phyloP scores from a whole-genome alignment of 2,113 vertebrate species.

The Aleadryas rufinucha region DNA sequence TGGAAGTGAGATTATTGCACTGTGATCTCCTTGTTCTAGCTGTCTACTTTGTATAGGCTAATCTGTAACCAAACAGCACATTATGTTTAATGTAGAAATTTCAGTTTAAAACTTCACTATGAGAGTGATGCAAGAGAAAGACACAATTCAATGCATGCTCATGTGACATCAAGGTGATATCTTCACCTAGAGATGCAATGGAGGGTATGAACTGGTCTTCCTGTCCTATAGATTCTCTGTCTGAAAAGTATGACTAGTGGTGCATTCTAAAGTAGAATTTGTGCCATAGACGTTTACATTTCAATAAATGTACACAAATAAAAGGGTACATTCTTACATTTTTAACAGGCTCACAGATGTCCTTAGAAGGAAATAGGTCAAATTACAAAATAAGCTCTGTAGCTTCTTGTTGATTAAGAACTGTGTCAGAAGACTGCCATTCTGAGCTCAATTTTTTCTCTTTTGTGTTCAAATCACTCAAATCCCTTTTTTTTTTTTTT shows the following conservation, averaged over 20 bases:
- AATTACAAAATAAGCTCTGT: background rate
- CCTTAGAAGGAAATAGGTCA: background rate
- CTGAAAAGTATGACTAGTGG: background rate
- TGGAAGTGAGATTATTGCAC: background rate
- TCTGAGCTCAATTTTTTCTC: background rate
- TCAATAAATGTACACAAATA: background rate
- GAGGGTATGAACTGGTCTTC: background rate
- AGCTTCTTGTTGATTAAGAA: background rate
- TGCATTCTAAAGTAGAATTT: background rate
- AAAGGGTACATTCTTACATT: background rate
- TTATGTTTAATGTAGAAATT: background rate
- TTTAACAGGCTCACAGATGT: background rate
- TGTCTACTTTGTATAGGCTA: background rate
- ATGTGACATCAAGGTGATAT: background rate
- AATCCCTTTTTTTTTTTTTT: background rate
- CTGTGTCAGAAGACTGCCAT: background rate
- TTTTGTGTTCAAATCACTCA: background rate
- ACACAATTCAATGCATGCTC: background rate
- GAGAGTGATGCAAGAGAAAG: background rate
- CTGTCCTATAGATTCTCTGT: background rate
- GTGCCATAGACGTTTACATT: background rate
- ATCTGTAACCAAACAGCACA: background rate
- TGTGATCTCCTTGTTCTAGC: background rate
- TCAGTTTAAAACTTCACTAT: rapidly evolving
- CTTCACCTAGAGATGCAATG: background rate